These are phyloP conservation scores for Phoenicopterus ruber DNA, from an alignment of 2,113 vertebrate species.

Conservation along the genomic window DNA sequence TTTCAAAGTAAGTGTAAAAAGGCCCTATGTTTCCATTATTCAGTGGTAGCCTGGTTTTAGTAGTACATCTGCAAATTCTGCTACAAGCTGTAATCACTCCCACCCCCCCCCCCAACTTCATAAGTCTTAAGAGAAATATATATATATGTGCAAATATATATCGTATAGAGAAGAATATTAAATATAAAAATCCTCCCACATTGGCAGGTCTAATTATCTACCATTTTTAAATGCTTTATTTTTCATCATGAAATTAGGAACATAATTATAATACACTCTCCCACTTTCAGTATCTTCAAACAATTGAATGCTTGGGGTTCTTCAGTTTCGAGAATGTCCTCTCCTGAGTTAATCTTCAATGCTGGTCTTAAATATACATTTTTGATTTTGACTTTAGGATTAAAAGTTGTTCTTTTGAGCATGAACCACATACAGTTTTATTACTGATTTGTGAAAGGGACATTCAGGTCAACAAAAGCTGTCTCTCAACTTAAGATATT, in stretches of 20 bases:
- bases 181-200: background rate
- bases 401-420: background rate
- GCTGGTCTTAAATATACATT: background rate
- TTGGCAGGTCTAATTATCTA: background rate
- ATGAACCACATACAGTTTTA: background rate
- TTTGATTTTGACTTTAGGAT: background rate
- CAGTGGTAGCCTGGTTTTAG: background rate
- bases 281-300: background rate
- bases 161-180: background rate
- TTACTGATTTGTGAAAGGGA: background rate
- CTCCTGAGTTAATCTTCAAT: background rate
- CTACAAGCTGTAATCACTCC: background rate
- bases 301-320: background rate
- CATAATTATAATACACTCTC: background rate
- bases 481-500: background rate
- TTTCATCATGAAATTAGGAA: background rate
- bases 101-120: background rate
- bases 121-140: background rate
- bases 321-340: background rate
- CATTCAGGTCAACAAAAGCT: background rate
- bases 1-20: background rate
- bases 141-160: background rate
- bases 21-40: background rate
- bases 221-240: background rate
- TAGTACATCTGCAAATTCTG: background rate